Base-by-base conservation (phyloP, 1,140 invertebrate species). In the Drosophila subpulchrella region DNA sequence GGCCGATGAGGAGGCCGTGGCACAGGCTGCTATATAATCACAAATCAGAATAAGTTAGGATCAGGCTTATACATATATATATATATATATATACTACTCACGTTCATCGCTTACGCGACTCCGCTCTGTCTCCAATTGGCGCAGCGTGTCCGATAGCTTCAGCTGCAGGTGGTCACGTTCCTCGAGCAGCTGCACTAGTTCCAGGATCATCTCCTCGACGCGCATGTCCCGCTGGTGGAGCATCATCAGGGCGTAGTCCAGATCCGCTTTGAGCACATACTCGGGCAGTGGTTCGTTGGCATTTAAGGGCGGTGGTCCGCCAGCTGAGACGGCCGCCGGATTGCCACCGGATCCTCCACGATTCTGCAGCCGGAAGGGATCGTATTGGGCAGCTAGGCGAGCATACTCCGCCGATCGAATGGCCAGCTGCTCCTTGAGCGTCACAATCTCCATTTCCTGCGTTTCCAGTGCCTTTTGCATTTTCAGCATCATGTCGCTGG, bases 161-260 rank as follows among this genome's bases (percentile, higher is more conserved):
- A 97, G 90, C 78, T 97, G 97, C 41, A 98, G 92, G 0, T 96
- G 96, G 90, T 98, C 97, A 58, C 97, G 94, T 91, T 98, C 97
- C 91, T 97, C 97, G 24, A 97, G 92, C 17, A 98, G 91, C 91
- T 96, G 95, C 83, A 96, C 96, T 34, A 98, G 92, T 92, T 98
- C 97, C 71, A 96, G 93, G 0, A 97, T 97, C 46, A 98, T 93
- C 92, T 98, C 97, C 85, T 98, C 97, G 92, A 97, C 97, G 11
- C 96, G 94, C 20, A 98, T 95, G 75, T 98, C 97, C 75, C 97
- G 94, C 76, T 97, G 96, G 92, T 98, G 97, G 24, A 98, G 93
- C 94, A 97, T 97, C 82, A 97, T 96, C 7, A 97, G 86, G 0
- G 96, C 96, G 59, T 97, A 93, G 92, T 98, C 97, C 46, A 98